Percentiles rank a stretch among this genome's conserved stretches.
Conservation (phyloP, 2,888 invertebrate species). For the Diabrotica balteata region DNA sequence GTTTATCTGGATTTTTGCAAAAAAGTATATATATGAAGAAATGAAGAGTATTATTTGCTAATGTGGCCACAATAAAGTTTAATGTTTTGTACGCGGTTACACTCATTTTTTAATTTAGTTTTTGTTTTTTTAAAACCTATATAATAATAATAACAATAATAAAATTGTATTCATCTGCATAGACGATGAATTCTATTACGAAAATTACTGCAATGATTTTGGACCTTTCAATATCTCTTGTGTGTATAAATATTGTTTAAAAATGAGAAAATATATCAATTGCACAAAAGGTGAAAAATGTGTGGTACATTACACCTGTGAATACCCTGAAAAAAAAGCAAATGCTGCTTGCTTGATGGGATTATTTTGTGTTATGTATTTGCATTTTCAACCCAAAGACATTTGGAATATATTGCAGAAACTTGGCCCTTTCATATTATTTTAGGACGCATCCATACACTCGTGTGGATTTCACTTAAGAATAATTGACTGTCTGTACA, state of each 20-base stretch:
- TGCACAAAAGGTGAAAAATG: constrained; percentile 70
- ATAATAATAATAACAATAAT: constrained; percentile 69
- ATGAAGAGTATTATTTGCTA: constrained; percentile 44
- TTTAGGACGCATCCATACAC: constrained; percentile 84
- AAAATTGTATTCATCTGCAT: constrained; percentile 80
- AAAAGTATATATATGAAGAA: constrained; percentile 41
- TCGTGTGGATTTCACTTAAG: constrained; percentile 75
- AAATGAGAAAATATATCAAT: constrained; percentile 77
- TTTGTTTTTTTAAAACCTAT: too few relatives aligned
- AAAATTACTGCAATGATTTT: constrained; percentile 88
- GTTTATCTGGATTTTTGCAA: constrained; percentile 38
- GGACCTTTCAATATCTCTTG: constrained; percentile 88
- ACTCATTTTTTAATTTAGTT: constrained; percentile 46
- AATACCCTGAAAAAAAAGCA: constrained; percentile 77
- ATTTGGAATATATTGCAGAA: constrained; percentile 69
- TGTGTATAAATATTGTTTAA: constrained; percentile 82
- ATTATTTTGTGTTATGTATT: constrained; percentile 77
- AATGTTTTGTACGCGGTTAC: constrained; percentile 38
- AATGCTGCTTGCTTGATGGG: constrained; percentile 90
- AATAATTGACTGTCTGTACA: constrained; percentile 70
- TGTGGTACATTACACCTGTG: constrained; percentile 82
- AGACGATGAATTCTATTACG: constrained; percentile 80
- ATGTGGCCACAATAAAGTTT: constrained; percentile 42
- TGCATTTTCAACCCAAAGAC: constrained; percentile 74
- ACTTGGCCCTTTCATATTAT: constrained; percentile 64